Conservation (phyloP, 2,113 vertebrate species). For the zebrafish (Danio rerio) region DNA sequence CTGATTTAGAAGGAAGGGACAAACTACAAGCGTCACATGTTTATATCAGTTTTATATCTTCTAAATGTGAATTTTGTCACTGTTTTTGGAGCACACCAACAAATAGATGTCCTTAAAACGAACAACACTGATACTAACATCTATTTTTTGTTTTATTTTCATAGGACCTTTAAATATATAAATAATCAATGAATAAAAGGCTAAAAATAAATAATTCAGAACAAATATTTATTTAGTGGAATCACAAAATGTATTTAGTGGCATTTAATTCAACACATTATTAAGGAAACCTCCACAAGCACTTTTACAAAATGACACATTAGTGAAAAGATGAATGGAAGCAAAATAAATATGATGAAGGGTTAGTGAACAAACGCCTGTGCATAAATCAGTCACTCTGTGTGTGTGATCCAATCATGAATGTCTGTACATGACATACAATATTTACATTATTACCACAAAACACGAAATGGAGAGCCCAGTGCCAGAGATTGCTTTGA, state of each 20-base stretch:
- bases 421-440: slow-evolving; percentile 43
- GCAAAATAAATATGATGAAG: slow-evolving; percentile 39
- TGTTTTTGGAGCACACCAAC: too few species aligned
- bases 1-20: too few species aligned
- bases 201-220: neutral
- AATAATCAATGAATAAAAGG: neutral
- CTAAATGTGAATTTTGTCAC: too few species aligned
- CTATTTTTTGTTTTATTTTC: too few species aligned
- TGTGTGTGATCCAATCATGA: slow-evolving; percentile 25
- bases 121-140: too few species aligned
- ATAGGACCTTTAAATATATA: neutral
- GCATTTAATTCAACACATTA: slow-evolving; percentile 37
- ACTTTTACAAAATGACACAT: slow-evolving; percentile 49
- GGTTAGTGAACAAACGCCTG: slow-evolving; percentile 41
- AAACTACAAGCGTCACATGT: too few species aligned
- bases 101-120: too few species aligned
- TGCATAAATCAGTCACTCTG: slow-evolving; percentile 42
- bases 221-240: slow-evolving; percentile 46
- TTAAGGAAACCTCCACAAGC: slow-evolving; percentile 62
- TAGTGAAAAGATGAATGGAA: slow-evolving; percentile 38
- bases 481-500: neutral
- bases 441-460: slow-evolving; percentile 35
- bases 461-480: neutral
- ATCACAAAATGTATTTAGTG: slow-evolving; percentile 30
- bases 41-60: too few species aligned